Conservation (phyloP, 2,888 invertebrate species). For the Pilophorus perplexus region DNA sequence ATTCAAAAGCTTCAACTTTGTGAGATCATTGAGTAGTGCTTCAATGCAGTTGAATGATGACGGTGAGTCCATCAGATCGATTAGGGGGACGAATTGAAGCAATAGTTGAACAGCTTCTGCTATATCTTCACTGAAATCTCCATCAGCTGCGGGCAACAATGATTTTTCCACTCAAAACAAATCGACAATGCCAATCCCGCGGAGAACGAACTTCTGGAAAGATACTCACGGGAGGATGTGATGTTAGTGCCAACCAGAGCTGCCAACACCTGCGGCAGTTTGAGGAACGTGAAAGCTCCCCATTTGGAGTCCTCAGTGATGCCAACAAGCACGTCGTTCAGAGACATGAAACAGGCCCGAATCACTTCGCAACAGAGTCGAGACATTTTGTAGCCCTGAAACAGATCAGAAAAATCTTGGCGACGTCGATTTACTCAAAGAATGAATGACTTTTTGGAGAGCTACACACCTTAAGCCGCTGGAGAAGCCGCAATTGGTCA, state of each 20-base stretch:
- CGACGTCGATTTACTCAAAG: no score
- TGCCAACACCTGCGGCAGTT: constrained; percentile 78
- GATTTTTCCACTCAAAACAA: not conserved
- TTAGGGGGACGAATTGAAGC: constrained; percentile 76
- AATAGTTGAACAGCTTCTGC: constrained; percentile 80
- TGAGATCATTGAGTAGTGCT: constrained; percentile 76
- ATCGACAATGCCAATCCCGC: no score
- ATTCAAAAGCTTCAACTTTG: constrained; percentile 73
- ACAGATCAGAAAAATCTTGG: not conserved
- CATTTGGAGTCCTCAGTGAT: constrained; percentile 79
- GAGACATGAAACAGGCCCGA: constrained; percentile 82
- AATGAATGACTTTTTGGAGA: not conserved
- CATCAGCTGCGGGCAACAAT: constrained; percentile 26
- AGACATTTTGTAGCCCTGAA: constrained; percentile 66
- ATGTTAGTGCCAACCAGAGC: constrained; percentile 59
- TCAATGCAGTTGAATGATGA: constrained; percentile 85
- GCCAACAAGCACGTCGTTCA: constrained; percentile 75
- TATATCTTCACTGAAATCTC: constrained; percentile 70
- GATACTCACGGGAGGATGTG: constrained; percentile 36
- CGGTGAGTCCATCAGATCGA: constrained; percentile 86
- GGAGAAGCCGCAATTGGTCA: constrained; percentile 78
- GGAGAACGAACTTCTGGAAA: no score
- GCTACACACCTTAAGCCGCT: constrained; percentile 64
- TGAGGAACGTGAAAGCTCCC: constrained; percentile 91
- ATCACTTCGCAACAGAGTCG: constrained; percentile 86